phyloP scores from a whole-genome alignment of 1,140 invertebrate species.

The Meloidogyne hapla region DNA sequence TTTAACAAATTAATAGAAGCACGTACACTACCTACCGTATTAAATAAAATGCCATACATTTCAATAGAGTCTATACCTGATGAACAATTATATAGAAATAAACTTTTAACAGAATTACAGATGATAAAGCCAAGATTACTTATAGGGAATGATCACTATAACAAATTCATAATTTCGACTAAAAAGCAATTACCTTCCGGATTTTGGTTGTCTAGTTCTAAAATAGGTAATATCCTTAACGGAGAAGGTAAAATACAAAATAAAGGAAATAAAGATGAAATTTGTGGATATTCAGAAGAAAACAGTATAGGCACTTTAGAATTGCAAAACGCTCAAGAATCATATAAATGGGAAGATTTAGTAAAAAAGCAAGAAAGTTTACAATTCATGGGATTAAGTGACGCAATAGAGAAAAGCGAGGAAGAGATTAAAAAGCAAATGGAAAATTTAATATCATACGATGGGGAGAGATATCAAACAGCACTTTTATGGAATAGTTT shows the following conservation, averaged over 20 bases:
- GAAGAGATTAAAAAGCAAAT: neutral
- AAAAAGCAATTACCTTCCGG: neutral
- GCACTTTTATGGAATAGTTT: neutral
- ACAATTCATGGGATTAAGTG: too few species aligned
- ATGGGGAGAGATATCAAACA: neutral
- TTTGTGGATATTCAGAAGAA: neutral
- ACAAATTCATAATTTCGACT: neutral
- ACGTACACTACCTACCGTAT: too few species aligned
- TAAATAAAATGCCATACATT: too few species aligned
- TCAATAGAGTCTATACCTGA: too few species aligned
- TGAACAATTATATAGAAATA: too few species aligned
- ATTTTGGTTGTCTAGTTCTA: neutral
- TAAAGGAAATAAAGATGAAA: neutral
- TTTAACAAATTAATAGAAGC: too few species aligned
- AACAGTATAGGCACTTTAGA: too few species aligned
- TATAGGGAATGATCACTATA: conserved; percentile 34
- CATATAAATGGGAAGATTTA: too few species aligned
- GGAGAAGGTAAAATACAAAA: neutral
- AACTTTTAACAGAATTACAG: too few species aligned
- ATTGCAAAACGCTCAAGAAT: too few species aligned
- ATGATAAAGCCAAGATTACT: conserved; percentile 6
- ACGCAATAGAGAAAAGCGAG: too few species aligned
- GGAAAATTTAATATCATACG: neutral
- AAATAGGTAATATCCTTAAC: neutral
- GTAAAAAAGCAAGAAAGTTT: too few species aligned